Percentiles rank a stretch among this genome's conserved stretches.
Conservation (phyloP, 2,113 vertebrate genomes). For the Prionailurus viverrinus region DNA sequence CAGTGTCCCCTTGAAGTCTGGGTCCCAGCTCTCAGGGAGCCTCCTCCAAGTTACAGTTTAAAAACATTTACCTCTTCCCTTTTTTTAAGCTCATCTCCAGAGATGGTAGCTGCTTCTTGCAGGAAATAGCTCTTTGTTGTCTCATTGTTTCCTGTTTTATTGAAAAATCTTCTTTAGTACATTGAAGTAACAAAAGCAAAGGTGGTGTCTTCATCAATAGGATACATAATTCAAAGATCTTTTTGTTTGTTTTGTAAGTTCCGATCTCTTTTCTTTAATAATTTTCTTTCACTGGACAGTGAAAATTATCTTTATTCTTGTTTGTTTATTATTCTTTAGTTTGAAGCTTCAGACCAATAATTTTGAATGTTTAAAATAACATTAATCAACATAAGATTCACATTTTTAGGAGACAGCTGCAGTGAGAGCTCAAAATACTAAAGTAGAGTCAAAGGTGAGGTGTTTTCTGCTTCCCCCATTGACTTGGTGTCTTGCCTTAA, state of each 20-base stretch:
- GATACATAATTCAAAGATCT: not conserved
- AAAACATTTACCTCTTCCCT: not conserved
- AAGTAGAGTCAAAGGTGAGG: not conserved
- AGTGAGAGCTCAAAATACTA: not conserved
- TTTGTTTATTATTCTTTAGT: not conserved
- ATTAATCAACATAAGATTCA: not conserved
- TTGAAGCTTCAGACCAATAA: not conserved
- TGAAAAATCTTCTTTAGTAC: not conserved
- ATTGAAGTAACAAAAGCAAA: not conserved
- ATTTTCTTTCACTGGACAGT: not conserved
- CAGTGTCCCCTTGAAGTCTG: not conserved
- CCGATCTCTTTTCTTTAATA: conserved; percentile 1
- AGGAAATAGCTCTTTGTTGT: not conserved
- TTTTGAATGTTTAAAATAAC: conserved; percentile 42
- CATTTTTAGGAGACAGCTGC: not conserved
- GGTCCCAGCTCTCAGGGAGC: not conserved
- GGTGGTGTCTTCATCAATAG: not conserved
- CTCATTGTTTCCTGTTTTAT: not conserved
- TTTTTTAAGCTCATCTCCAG: not conserved
- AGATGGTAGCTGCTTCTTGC: not conserved
- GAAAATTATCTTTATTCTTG: not conserved
- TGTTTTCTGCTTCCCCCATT: not conserved
- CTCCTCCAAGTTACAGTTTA: not conserved
- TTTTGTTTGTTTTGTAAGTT: not conserved
- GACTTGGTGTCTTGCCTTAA: not conserved